phyloP scores from a whole-genome alignment of 2,888 invertebrate genomes.

The Eudasyphora cyanicolor region DNA sequence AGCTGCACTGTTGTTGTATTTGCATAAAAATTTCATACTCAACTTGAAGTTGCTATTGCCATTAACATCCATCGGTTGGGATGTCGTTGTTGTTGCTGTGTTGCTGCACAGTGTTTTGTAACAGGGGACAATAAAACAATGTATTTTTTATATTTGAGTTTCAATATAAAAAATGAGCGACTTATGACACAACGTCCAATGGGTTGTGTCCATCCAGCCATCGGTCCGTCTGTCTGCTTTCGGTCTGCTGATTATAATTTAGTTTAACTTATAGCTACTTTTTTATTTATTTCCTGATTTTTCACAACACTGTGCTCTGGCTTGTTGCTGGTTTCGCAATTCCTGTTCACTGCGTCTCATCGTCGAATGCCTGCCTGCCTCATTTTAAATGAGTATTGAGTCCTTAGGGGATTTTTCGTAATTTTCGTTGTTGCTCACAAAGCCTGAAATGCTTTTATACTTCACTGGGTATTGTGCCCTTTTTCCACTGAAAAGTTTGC shows the following conservation, averaged over 20 bases:
- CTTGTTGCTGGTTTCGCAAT: not conserved
- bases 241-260: no score
- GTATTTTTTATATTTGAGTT: no score
- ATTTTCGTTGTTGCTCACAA: not conserved
- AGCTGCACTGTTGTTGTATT: conserved; percentile 30
- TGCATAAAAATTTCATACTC: not conserved
- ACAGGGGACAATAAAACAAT: no score
- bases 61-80: not conserved
- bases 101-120: not conserved
- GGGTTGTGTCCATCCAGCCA: no score
- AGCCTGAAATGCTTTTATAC: not conserved
- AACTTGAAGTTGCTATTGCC: not conserved
- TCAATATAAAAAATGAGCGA: no score
- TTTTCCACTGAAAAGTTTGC: not conserved
- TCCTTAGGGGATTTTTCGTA: conserved; percentile 23
- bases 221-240: no score
- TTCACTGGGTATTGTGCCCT: not conserved
- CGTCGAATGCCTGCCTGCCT: not conserved
- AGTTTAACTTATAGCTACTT: no score
- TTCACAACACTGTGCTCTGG: no score
- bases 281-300: no score
- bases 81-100: not conserved
- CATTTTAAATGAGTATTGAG: conserved; percentile 18
- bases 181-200: no score
- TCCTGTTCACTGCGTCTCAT: not conserved